Conservation (phyloP, 1,140 invertebrate species). For the Pseudomyrmex pallidus region DNA sequence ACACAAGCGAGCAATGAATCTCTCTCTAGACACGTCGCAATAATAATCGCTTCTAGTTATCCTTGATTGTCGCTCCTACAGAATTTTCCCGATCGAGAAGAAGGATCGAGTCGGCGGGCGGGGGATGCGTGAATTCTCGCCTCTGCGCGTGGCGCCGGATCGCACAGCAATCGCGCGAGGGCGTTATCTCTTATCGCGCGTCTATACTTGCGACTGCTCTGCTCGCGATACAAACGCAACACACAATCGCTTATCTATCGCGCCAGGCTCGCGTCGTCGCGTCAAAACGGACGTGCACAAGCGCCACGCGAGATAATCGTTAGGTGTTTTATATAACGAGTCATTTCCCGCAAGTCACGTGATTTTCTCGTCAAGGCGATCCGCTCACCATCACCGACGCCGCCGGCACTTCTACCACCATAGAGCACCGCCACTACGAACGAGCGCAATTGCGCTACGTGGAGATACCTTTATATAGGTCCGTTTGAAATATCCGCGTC, state of each 20-base stretch:
- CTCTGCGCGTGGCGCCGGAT: no score
- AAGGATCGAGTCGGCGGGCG: slow-evolving; percentile 16
- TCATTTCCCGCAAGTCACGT: slow-evolving; percentile 84
- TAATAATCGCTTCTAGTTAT: slow-evolving; percentile 56
- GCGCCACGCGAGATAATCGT: slow-evolving; percentile 78
- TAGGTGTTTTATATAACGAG: slow-evolving; percentile 84
- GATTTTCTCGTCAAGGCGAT: slow-evolving; percentile 84
- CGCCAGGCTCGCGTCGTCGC: slow-evolving; percentile 1
- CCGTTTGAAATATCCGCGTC: neutral
- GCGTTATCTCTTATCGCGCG: slow-evolving; percentile 66
- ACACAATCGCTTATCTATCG: slow-evolving; percentile 19
- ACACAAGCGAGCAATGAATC: slow-evolving; percentile 36
- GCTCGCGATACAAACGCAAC: slow-evolving; percentile 54
- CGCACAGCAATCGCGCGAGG: slow-evolving; percentile 5
- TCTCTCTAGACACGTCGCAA: slow-evolving; percentile 36
- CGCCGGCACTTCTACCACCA: slow-evolving; percentile 65
- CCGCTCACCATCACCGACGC: slow-evolving; percentile 79
- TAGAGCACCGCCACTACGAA: slow-evolving; percentile 58
- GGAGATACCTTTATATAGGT: neutral
- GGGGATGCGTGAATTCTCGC: neutral
- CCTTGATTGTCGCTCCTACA: slow-evolving; percentile 52
- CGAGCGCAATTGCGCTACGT: slow-evolving; percentile 33
- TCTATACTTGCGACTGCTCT: slow-evolving; percentile 24
- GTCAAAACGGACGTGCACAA: slow-evolving; percentile 63
- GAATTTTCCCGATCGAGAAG: slow-evolving; percentile 56